Percentiles rank a stretch among this genome's conserved stretches.
These are phyloP conservation scores for Furcula furcula DNA, from an alignment of 2,888 invertebrate genomes.

Conservation along the genomic window DNA sequence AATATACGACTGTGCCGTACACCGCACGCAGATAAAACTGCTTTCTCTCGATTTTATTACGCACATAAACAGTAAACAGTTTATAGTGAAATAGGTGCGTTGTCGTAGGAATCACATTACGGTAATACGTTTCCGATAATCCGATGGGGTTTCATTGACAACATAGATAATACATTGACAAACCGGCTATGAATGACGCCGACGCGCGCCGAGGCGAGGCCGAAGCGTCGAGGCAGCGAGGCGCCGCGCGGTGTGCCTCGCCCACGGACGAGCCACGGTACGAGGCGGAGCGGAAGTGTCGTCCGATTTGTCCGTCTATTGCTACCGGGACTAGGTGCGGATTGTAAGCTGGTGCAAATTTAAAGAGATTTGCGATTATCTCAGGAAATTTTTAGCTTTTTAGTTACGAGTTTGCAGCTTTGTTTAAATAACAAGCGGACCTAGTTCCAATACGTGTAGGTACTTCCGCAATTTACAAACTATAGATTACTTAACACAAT, in stretches of 20 bases:
- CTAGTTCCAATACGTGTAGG: no score
- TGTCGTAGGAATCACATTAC: slow-evolving; percentile 17
- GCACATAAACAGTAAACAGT: slow-evolving; percentile 15
- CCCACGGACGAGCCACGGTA: slow-evolving; percentile 34
- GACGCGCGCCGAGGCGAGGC: slow-evolving; percentile 15
- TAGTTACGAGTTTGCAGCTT: no score
- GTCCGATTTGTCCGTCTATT: slow-evolving; percentile 44
- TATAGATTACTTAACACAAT: no score
- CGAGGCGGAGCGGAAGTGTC: slow-evolving; percentile 44
- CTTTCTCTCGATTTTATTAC: slow-evolving; percentile 14
- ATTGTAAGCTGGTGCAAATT: slow-evolving; percentile 4
- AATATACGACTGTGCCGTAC: no score
- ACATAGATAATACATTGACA: slow-evolving; percentile 2
- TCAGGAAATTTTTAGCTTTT: no score
- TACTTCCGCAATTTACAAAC: no score
- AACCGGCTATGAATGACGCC: slow-evolving; percentile 33
- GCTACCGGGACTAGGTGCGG: slow-evolving; percentile 29
- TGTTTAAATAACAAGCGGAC: background rate
- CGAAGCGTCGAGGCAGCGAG: slow-evolving; percentile 21
- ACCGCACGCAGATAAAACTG: no score
- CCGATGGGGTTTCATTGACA: slow-evolving; percentile 27
- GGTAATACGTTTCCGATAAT: slow-evolving; percentile 22
- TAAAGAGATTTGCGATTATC: background rate
- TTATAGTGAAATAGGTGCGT: slow-evolving; percentile 13
- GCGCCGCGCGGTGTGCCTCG: slow-evolving; percentile 29